Conservation (phyloP, 2,113 vertebrate species). For the Etheostoma cragini region DNA sequence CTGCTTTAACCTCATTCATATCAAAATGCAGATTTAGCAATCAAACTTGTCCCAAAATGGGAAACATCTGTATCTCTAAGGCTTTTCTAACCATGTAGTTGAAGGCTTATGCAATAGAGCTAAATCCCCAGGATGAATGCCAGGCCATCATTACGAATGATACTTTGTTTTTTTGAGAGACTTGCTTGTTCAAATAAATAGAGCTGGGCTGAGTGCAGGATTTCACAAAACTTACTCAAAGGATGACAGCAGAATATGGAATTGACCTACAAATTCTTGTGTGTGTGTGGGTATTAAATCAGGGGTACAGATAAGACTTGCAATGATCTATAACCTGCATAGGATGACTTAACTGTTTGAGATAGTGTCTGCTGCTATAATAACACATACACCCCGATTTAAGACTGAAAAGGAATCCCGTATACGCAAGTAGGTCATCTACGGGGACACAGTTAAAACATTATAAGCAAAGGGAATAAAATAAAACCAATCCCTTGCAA, state of each 20-base stretch:
- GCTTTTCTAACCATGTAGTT: conserved; percentile 27
- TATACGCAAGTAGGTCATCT: conserved; percentile 40
- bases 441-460: background rate
- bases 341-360: conserved; percentile 8
- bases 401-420: conserved; percentile 6
- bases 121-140: conserved; percentile 36
- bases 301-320: conserved; percentile 17
- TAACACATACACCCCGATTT: conserved; percentile 1
- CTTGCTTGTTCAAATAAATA: conserved; percentile 12
- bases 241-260: background rate
- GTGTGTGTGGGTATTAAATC: conserved; percentile 27
- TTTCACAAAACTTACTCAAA: background rate
- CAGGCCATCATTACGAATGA: conserved; percentile 24
- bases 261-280: conserved; percentile 8
- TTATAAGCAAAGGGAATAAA: conserved; percentile 11
- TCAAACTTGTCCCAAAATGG: conserved; percentile 24
- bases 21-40: conserved; percentile 40
- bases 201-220: background rate
- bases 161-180: conserved; percentile 42
- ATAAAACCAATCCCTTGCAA: conserved; percentile 18
- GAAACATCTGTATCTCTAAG: conserved; percentile 35
- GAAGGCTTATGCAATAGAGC: conserved; percentile 33
- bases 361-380: conserved; percentile 16
- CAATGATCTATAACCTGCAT: conserved; percentile 20
- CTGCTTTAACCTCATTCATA: conserved; percentile 41